These are phyloP conservation scores for Corythucha ciliata DNA, from an alignment of 2,888 invertebrate genomes.

Conservation along the genomic window DNA sequence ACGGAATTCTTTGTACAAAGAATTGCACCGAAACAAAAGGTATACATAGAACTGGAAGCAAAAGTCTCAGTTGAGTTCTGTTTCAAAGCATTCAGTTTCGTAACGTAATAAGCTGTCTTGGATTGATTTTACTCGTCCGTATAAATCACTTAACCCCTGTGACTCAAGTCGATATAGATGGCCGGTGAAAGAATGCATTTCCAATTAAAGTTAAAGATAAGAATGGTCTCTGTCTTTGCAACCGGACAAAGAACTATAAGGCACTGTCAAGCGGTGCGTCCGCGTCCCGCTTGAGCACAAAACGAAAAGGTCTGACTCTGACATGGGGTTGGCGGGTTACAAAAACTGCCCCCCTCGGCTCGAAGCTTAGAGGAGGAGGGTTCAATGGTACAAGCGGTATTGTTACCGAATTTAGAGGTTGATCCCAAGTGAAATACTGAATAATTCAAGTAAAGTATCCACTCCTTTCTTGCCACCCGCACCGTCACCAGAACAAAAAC, in stretches of 20 bases:
- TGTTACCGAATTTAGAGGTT: conserved; percentile 23
- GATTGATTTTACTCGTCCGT: no score
- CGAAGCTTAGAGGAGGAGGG: no score
- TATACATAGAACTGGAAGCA: no score
- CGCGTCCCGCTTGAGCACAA: conserved; percentile 9
- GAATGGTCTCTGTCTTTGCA: not conserved
- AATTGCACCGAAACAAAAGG: no score
- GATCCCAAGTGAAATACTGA: conserved; percentile 21
- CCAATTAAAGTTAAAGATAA: conserved; percentile 21
- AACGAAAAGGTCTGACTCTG: conserved; percentile 7
- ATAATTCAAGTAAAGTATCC: conserved; percentile 26
- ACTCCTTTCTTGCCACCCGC: no score
- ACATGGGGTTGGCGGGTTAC: conserved; percentile 8
- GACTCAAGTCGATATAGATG: no score
- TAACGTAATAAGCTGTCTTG: no score
- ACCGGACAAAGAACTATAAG: conserved; percentile 9
- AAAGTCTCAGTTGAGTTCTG: no score
- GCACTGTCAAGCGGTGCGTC: conserved; percentile 17
- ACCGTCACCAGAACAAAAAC: no score
- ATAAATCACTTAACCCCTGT: no score
- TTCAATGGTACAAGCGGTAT: conserved; percentile 22
- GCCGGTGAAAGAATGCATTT: conserved; percentile 21
- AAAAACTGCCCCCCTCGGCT: conserved; percentile 13
- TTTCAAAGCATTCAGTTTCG: no score
- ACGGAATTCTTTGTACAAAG: no score